Evolutionary conservation across 1,140 invertebrate genomes (phyloP).

Genomic region (Bombus confusus): DNA sequence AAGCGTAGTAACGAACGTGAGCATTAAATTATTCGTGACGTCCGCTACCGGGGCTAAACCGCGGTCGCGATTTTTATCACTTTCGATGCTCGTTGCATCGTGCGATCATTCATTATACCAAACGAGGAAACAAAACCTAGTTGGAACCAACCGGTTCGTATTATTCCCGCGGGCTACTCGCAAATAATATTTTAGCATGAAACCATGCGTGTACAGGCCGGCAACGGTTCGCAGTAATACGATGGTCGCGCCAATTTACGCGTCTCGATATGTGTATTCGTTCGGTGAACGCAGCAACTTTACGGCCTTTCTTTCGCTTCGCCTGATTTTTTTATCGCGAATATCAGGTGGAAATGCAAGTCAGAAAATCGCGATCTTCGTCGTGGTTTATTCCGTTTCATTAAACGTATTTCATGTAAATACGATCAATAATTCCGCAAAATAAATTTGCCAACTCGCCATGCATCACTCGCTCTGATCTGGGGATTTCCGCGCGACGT

Average conservation of each 20-base stretch:
- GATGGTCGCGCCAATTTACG: neutral
- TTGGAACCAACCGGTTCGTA: neutral
- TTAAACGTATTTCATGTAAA: neutral
- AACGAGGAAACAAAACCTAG: constrained; percentile 7
- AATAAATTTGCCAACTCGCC: neutral
- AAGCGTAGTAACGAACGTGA: neutral
- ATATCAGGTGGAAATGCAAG: neutral
- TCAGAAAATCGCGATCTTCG: too few species aligned
- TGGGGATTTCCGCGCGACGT: neutral
- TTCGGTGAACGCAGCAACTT: neutral
- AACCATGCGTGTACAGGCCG: neutral
- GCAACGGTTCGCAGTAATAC: neutral
- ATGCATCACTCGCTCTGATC: constrained; percentile 2
- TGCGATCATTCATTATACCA: neutral
- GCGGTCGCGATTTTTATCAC: constrained; percentile 18
- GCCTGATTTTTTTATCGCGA: neutral
- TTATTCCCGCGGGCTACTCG: neutral
- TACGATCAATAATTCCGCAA: neutral
- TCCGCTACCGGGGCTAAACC: neutral
- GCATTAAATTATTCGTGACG: constrained; percentile 16
- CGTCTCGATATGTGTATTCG: neutral
- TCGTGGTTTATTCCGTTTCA: neutral
- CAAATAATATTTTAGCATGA: constrained; percentile 25
- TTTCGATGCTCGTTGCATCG: neutral
- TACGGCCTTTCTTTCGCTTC: too few species aligned